Evolutionary conservation across 2,113 vertebrate species (phyloP), one percentile per base, ranked within the genome.

Genomic region (Chloebia gouldiae): DNA sequence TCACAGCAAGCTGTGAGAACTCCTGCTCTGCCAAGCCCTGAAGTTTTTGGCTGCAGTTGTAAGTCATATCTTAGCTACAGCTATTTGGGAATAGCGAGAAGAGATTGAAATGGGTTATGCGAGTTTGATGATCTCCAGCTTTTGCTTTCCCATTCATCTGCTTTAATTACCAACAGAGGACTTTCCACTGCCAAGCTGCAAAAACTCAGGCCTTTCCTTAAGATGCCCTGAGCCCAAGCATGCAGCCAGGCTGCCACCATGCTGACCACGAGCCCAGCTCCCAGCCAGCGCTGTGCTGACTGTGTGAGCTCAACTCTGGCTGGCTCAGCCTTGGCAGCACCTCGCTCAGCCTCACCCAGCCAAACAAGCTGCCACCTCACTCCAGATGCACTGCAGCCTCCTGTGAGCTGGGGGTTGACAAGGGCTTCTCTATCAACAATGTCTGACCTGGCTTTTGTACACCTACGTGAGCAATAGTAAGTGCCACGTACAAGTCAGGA

Each of bases 41-140:
- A 85, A 92, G 72, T 77, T 95, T 88, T 93, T 94, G 89, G 84
- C 90, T 82, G 54, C 84, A 50, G 47, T 79, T 94, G 13, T 76
- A 96, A 93, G 37, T 68, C 59, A 25, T 16, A 61, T 53, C 40
- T 89, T 53, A 80, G 66, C 84, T 96, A 75, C 73, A 81, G 78
- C 66, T 92, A 57, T 79, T 84, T 71, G 60, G 72, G 82, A 88
- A 63, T 77, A 56, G 35, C 47, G 78, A 80, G 70, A 83, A 68
- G 40, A 95, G 28, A 76, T 50, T 91, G 69, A 72, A 61, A 79
- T 4, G 1, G 45, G 31, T 85, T 92, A n/a, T 50, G 66, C 0
- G 1, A 79, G 49, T 84, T 37, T 76, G 65, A 72, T 89, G 70
- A 0, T 0, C 84, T 87, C 45, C 70, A 84, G 69, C 61, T 95